Conservation (phyloP, 2,888 invertebrate species). For the Maniola hyperantus region DNA sequence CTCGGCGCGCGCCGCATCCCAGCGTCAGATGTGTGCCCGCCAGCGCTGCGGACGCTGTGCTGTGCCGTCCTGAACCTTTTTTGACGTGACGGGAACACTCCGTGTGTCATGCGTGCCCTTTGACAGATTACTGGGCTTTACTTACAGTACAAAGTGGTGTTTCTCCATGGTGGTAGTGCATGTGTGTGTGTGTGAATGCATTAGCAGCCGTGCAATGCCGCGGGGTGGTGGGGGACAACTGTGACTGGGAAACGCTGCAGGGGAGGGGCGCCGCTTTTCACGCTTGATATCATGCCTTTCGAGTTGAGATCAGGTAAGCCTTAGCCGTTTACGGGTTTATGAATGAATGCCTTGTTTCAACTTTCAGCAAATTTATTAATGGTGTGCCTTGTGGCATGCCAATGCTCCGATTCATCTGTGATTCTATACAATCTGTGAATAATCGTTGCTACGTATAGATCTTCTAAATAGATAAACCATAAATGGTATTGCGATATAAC, state of each 20-base stretch:
- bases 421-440: not conserved
- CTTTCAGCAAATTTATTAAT: slow-evolving; percentile 19
- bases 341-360: slow-evolving; percentile 30
- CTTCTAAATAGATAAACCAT: not conserved
- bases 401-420: not conserved
- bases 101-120: slow-evolving; percentile 60
- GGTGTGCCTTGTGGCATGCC: not conserved
- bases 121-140: slow-evolving; percentile 46
- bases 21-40: slow-evolving; percentile 73
- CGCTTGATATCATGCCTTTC: slow-evolving; percentile 75
- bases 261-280: slow-evolving; percentile 69
- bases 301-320: slow-evolving; percentile 77
- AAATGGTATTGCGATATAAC: not conserved
- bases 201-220: slow-evolving; percentile 63
- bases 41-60: slow-evolving; percentile 66
- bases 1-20: slow-evolving; percentile 76
- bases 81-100: slow-evolving; percentile 59
- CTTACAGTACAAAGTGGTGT: slow-evolving; percentile 50
- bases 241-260: slow-evolving; percentile 62
- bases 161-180: slow-evolving; percentile 43
- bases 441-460: not conserved
- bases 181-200: slow-evolving; percentile 66
- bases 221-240: slow-evolving; percentile 61
- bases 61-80: slow-evolving; percentile 55
- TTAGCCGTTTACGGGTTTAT: slow-evolving; percentile 43